Conservation (phyloP, 2,888 invertebrate species). For the Cosmorhoe ocellata region DNA sequence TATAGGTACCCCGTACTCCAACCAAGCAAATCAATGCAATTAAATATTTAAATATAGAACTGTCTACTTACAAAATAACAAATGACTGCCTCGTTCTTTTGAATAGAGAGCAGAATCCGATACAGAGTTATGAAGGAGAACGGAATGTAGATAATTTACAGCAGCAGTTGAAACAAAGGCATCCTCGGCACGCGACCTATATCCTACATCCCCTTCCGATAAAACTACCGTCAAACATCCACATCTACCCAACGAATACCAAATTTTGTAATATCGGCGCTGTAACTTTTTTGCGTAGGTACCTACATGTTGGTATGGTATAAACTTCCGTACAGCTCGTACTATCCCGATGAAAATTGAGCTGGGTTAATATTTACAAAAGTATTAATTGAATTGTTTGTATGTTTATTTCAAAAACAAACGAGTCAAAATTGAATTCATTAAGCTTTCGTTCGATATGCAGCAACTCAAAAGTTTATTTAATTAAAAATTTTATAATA, state of each 20-base stretch:
- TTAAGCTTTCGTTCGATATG: constrained; percentile 18
- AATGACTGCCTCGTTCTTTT: constrained; percentile 37
- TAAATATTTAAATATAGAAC: constrained; percentile 28
- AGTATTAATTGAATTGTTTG: constrained; percentile 35
- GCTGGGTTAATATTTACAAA: constrained; percentile 26
- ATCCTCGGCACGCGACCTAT: constrained; percentile 61
- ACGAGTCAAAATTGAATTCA: constrained; percentile 24
- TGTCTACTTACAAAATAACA: constrained; percentile 30
- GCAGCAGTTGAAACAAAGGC: constrained; percentile 61
- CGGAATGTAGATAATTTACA: constrained; percentile 67
- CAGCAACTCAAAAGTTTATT: constrained; percentile 28
- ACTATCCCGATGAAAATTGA: constrained; percentile 22
- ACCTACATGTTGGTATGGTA: constrained; percentile 4
- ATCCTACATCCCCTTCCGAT: constrained; percentile 53
- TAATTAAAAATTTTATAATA: constrained; percentile 28
- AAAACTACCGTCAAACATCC: constrained; percentile 45
- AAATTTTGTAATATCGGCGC: constrained; percentile 30
- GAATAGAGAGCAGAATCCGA: constrained; percentile 44
- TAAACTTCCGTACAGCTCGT: constrained; percentile 21
- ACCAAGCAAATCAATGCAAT: constrained; percentile 3
- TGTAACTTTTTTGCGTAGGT: constrained; percentile 13
- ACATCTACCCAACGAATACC: constrained; percentile 28
- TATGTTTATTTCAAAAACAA: constrained; percentile 25
- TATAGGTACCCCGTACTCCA: too few species aligned
- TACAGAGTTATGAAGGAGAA: constrained; percentile 64